Conservation (phyloP, 2,797 vertebrate genomes). For the Todus mexicanus region DNA sequence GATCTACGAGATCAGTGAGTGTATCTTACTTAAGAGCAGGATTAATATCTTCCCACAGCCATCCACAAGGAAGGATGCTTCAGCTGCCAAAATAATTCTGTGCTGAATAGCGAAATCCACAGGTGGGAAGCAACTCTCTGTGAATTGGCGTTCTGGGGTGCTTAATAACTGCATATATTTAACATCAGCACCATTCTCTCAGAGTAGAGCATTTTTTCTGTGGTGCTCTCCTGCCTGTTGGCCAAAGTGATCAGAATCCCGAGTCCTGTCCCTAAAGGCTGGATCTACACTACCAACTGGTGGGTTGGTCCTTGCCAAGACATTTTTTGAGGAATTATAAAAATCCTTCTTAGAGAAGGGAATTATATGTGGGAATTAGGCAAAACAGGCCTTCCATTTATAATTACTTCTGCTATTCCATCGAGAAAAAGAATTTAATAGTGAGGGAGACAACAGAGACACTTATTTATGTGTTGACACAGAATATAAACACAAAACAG, state of each 20-base stretch:
- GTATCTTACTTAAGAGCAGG: conserved; percentile 22
- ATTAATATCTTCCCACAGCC: conserved; percentile 54
- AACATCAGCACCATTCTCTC: conserved; percentile 1
- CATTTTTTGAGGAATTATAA: conserved; percentile 64
- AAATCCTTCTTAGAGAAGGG: conserved; percentile 50
- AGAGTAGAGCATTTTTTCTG: background rate
- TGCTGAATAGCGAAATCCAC: conserved; percentile 41
- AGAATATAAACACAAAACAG: conserved; percentile 45
- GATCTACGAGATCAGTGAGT: background rate
- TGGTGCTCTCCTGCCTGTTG: conserved; percentile 27
- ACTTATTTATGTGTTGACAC: conserved; percentile 43
- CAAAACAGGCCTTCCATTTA: conserved; percentile 64
- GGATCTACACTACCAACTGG: conserved; percentile 20
- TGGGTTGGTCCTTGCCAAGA: conserved; percentile 37
- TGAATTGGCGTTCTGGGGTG: background rate
- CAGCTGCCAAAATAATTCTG: conserved; percentile 45
- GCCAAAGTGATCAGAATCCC: background rate
- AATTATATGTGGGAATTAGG: conserved; percentile 48
- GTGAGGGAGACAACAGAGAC: conserved; percentile 15
- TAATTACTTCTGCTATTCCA: conserved; percentile 55
- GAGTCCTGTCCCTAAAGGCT: background rate
- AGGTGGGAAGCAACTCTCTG: conserved; percentile 25
- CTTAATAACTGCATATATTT: conserved; percentile 12
- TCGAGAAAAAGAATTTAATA: conserved; percentile 49
- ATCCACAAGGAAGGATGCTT: conserved; percentile 44